A percentile compares a stretch with the other conserved stretches of the same genome.
Conservation (phyloP, 2,888 invertebrate genomes). For the Macrostomum cliftonense region DNA sequence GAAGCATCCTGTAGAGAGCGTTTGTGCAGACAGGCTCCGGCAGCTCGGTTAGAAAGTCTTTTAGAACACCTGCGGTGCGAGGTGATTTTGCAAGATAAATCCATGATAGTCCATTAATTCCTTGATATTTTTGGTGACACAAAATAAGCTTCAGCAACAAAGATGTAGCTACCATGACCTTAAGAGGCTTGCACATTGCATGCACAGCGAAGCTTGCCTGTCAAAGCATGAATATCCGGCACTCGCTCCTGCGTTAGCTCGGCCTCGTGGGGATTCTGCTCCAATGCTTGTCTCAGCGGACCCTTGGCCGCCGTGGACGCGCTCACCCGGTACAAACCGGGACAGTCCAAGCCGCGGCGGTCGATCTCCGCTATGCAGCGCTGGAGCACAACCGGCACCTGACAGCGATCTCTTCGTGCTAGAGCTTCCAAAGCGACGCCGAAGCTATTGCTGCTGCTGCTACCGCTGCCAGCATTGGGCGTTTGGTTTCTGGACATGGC, state of each 20-base stretch:
- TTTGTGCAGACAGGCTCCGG: constrained; percentile 96
- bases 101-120: too few relatives aligned
- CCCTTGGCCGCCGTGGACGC: constrained; percentile 92
- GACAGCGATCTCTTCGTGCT: constrained; percentile 2
- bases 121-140: too few relatives aligned
- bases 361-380: constrained; percentile 89
- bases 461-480: too few relatives aligned
- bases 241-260: constrained; percentile 87
- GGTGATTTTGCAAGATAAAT: too few relatives aligned
- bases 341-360: constrained; percentile 75
- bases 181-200: too few relatives aligned
- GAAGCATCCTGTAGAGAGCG: constrained; percentile 93
- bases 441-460: too few relatives aligned
- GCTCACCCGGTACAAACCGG: constrained; percentile 74
- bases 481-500: background rate
- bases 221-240: constrained; percentile 95
- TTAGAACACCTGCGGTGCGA: constrained; percentile 55
- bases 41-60: constrained; percentile 86
- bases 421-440: constrained; percentile 9
- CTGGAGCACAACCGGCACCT: constrained; percentile 69
- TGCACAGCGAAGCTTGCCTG: constrained; percentile 49
- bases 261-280: constrained; percentile 67
- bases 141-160: too few relatives aligned
- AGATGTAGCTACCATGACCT: too few relatives aligned
- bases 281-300: constrained; percentile 72